Conservation (phyloP, 2,113 vertebrate species). For the Alligator sinensis region DNA sequence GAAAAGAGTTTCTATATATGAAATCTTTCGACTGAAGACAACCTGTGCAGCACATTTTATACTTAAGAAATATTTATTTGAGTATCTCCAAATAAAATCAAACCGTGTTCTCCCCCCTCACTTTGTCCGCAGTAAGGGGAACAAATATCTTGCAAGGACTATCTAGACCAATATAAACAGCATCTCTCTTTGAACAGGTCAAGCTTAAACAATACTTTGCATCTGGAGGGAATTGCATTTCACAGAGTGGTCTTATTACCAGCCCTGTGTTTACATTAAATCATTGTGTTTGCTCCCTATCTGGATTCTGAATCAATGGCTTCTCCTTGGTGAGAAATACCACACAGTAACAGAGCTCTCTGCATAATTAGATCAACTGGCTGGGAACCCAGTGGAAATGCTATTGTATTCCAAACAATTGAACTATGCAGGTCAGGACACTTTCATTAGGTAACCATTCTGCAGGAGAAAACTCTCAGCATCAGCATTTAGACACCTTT, state of each 20-base stretch:
- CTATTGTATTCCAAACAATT: conserved; percentile 53
- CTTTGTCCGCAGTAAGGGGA: background rate
- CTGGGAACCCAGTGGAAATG: conserved; percentile 53
- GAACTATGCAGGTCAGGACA: conserved; percentile 69
- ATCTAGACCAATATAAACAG: rapidly evolving
- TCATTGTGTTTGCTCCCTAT: background rate
- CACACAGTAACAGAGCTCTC: conserved; percentile 72
- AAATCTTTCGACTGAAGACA: background rate
- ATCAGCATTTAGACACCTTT: background rate
- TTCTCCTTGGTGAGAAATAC: conserved; percentile 70
- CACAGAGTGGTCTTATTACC: background rate
- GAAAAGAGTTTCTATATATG: background rate
- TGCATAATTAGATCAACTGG: conserved; percentile 79
- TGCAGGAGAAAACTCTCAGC: conserved; percentile 27
- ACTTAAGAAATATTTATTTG: rapidly evolving
- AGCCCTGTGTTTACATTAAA: conserved; percentile 35
- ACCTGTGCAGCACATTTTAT: background rate
- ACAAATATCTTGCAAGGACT: background rate
- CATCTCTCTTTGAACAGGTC: background rate
- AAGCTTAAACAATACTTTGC: rapidly evolving
- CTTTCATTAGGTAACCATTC: conserved; percentile 58
- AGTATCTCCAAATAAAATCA: background rate
- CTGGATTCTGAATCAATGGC: conserved; percentile 77
- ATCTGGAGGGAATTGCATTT: conserved; percentile 20
- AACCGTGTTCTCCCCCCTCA: background rate